phyloP scores from a whole-genome alignment of 2,888 invertebrate species.

The Sabatieria punctata region DNA sequence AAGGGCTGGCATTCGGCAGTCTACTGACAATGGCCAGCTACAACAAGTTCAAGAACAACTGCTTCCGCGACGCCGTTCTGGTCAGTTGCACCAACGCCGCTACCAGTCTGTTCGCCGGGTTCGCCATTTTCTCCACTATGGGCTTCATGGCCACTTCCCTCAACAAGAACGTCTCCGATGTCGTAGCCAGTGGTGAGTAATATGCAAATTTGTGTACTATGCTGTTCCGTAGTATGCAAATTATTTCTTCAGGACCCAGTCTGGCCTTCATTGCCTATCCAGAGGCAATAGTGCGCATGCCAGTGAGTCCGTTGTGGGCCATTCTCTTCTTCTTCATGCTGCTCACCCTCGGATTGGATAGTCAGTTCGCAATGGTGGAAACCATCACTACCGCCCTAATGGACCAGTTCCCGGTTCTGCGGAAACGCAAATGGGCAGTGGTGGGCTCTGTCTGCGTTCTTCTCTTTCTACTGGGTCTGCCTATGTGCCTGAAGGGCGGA shows the following conservation, averaged over 20 bases:
- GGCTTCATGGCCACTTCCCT: neutral
- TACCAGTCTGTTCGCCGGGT: neutral
- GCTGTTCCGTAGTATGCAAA: neutral
- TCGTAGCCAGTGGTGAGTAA: neutral
- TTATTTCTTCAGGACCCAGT: conserved; percentile 7
- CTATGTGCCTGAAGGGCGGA: conserved; percentile 17
- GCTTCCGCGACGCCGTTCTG: conserved; percentile 41
- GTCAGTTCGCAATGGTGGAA: conserved; percentile 40
- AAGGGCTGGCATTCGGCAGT: conserved; percentile 30
- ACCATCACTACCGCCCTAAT: conserved; percentile 32
- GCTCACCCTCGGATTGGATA: conserved; percentile 10
- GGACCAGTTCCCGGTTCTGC: conserved; percentile 32
- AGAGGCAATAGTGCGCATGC: conserved; percentile 8
- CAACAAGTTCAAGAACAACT: conserved; percentile 33
- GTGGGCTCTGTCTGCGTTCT: conserved; percentile 15
- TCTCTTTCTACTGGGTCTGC: conserved; percentile 22
- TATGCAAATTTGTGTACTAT: neutral
- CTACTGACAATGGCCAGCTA: conserved; percentile 31
- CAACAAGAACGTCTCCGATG: neutral
- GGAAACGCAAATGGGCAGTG: conserved; percentile 30
- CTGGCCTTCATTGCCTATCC: conserved; percentile 12
- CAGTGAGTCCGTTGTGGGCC: conserved; percentile 9
- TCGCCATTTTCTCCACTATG: neutral
- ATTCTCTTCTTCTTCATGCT: conserved; percentile 11
- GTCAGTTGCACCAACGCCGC: neutral